Base-by-base conservation (phyloP, 2,888 invertebrate genomes). In the Drosophila multiciliata region DNA sequence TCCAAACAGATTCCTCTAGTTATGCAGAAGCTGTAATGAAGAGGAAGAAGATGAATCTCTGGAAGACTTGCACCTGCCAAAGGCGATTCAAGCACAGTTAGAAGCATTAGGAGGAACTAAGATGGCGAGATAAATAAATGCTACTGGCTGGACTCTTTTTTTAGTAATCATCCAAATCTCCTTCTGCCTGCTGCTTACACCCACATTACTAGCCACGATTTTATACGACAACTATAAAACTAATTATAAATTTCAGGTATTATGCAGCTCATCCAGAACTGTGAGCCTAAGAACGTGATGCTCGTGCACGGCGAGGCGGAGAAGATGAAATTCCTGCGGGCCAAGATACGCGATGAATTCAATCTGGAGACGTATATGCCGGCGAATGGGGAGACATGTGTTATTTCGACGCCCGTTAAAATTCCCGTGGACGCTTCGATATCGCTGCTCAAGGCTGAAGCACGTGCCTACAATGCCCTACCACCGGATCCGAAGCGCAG, bases 201-300 rank as follows among this genome's bases (percentile, higher is more conserved):
- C 29, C 29, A 6, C 29, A 29, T 29, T 36, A 36, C 15, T 36
- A 15, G 15, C 2, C 7, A 23, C 7, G 12, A 8, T 17, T 35
- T 49, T 1, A 59, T 1, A 6, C 20, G 1, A 9, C 36, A 11
- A 42, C 0, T 2, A 45, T 17, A 23, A 42, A 26, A 12, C 26
- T 36, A 66, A 53, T 17, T 4, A 6, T 32, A 32, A 12, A 4
- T 76, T 79, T 11, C 15, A 91, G 92, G 92, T 55, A 92, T 99
- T 49, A 99, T 99, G 99, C 99, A 99, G 93, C 94, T 99, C 40
- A 99, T 99, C 84, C 97, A 98, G 82, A 98, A 99, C 92, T 99
- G 99, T 93, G 98, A 99, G 92, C 99, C 99, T 0, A 96, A 96
- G 88, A 98, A 99, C 94, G 99, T 99, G 0, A 95, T 99, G 94